Evolutionary conservation across 2,113 vertebrate genomes (phyloP).

Genomic region (Crotalus helleri): DNA sequence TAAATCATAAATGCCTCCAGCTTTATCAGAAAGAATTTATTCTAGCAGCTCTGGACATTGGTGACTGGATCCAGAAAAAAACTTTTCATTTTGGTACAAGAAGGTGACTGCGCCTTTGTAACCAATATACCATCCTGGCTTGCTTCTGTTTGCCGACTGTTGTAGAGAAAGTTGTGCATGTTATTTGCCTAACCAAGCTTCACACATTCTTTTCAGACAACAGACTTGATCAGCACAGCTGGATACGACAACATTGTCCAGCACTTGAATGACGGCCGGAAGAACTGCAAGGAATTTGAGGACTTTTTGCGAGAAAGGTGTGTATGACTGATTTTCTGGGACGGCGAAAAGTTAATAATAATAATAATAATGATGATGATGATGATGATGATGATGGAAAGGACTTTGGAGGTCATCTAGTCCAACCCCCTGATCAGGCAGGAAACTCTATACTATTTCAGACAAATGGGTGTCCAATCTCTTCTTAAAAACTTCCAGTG

Average conservation of each 20-base stretch:
- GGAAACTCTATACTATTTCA: no score
- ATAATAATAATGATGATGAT: no score
- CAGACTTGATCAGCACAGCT: constrained; percentile 78
- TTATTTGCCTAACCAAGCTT: background rate
- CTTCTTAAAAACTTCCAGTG: no score
- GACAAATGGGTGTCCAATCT: no score
- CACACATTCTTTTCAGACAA: constrained; percentile 64
- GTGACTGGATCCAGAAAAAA: background rate
- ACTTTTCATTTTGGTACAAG: no score
- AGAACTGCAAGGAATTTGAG: constrained; percentile 94
- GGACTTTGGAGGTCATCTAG: no score
- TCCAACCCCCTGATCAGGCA: no score
- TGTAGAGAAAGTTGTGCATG: background rate
- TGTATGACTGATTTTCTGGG: background rate
- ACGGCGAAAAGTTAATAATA: background rate
- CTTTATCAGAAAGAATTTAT: background rate
- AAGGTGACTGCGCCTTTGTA: background rate
- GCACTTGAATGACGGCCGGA: constrained; percentile 86
- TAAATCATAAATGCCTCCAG: background rate
- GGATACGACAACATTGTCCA: constrained; percentile 89
- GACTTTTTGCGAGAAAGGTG: constrained; percentile 96
- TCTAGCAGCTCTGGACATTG: background rate
- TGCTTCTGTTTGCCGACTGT: no score
- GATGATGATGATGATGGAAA: no score
- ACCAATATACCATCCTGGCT: fast-evolving